Evolutionary conservation across 2,888 invertebrate species (phyloP).

Genomic region (Tanypteryx hageni): DNA sequence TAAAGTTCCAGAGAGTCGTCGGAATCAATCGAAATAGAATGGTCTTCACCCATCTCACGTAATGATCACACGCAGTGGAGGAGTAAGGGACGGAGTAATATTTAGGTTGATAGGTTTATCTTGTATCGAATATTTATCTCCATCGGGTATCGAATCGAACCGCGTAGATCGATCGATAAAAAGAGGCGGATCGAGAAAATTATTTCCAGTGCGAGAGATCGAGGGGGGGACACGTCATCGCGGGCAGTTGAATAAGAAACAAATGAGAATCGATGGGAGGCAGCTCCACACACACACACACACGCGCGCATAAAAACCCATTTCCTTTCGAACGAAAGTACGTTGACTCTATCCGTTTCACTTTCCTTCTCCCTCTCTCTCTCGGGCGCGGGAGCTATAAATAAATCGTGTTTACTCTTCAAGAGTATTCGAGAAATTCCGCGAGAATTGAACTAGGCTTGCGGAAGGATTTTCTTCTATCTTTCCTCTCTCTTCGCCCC

Average conservation of each 20-base stretch:
- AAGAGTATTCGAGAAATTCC: slow-evolving; percentile 8
- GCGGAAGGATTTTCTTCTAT: neutral
- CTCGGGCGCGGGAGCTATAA: neutral
- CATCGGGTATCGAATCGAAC: neutral
- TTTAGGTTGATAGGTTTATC: too few species aligned
- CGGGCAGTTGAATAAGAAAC: neutral
- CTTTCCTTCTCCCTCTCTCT: too few species aligned
- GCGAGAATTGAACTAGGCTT: slow-evolving; percentile 4
- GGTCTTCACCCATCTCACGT: too few species aligned
- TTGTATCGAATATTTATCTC: too few species aligned
- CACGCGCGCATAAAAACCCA: neutral
- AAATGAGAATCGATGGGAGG: neutral
- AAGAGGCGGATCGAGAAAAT: neutral
- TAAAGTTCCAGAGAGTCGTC: too few species aligned
- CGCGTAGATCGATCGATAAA: neutral
- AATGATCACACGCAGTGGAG: too few species aligned
- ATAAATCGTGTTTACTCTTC: slow-evolving; percentile 54
- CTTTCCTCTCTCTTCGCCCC: too few species aligned
- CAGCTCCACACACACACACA: neutral
- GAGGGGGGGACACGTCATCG: neutral
- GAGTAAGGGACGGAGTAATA: too few species aligned
- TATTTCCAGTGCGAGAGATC: neutral
- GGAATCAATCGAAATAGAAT: too few species aligned
- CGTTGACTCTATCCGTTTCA: neutral
- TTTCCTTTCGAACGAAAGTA: neutral